Evolutionary conservation across 2,113 vertebrate genomes (phyloP).

Genomic region (Donacobius atricapilla): DNA sequence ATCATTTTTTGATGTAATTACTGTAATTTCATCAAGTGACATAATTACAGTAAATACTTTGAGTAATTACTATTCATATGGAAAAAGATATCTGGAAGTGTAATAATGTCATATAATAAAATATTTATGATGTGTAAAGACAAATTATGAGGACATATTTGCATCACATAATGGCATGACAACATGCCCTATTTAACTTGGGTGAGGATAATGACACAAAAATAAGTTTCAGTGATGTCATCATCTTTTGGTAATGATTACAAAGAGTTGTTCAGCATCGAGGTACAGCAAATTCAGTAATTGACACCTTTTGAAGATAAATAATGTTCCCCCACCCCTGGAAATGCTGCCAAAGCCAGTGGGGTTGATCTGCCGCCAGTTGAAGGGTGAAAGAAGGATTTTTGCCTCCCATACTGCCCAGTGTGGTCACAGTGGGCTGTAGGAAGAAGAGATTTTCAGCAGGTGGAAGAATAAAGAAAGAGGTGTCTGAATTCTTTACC

Average conservation of each 20-base stretch:
- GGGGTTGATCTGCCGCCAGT: background rate
- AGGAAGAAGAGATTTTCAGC: background rate
- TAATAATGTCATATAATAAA: conserved; percentile 76
- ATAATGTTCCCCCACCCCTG: background rate
- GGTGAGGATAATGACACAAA: conserved; percentile 65
- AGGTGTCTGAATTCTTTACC: background rate
- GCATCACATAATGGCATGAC: conserved; percentile 68
- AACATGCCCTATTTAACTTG: conserved; percentile 51
- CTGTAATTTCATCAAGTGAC: conserved; percentile 83
- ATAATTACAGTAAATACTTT: conserved; percentile 83
- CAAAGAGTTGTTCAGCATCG: background rate
- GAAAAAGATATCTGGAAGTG: conserved; percentile 76
- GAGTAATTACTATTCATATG: conserved; percentile 79
- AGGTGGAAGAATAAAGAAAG: background rate
- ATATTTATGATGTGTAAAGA: conserved; percentile 79
- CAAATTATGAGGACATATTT: conserved; percentile 76
- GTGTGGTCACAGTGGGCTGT: fast-evolving
- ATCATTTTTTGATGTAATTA: conserved; percentile 82
- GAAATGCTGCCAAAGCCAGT: background rate
- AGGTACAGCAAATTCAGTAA: background rate
- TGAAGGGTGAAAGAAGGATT: background rate
- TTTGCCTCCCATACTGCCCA: background rate
- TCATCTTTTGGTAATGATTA: background rate
- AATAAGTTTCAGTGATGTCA: conserved; percentile 71
- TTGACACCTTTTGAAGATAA: background rate